These are phyloP conservation scores for Phenacoccus solenopsis DNA, from an alignment of 1,140 invertebrate species.

Conservation along the genomic window DNA sequence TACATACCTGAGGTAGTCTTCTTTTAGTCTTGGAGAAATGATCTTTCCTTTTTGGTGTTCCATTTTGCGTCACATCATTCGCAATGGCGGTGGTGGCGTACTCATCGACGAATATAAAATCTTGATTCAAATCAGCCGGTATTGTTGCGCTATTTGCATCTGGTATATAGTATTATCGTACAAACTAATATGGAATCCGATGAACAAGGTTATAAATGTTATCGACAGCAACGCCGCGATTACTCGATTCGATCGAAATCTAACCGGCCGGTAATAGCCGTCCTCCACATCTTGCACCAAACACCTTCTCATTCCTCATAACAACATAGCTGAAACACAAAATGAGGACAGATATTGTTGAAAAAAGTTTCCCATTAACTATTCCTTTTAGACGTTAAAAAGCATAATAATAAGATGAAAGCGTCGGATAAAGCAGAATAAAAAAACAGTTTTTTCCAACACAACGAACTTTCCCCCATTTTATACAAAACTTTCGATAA, in stretches of 20 bases:
- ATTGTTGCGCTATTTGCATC: background rate
- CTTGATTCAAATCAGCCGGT: background rate
- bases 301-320: constrained; percentile 11
- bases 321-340: background rate
- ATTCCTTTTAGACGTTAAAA: too few relatives aligned
- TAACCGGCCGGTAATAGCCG: constrained; percentile 14
- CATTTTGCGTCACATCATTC: background rate
- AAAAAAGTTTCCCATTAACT: background rate
- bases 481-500: too few relatives aligned
- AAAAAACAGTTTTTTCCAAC: too few relatives aligned
- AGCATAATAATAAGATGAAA: background rate
- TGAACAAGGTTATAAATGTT: background rate
- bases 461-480: too few relatives aligned
- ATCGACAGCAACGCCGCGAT: background rate
- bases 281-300: constrained; percentile 7
- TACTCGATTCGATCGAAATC: constrained; percentile 8
- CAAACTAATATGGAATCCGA: background rate
- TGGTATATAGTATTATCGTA: constrained; percentile 1
- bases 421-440: background rate
- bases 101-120: constrained; percentile 9
- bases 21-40: constrained; percentile 4
- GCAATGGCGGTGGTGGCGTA: background rate
- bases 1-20: constrained; percentile 1
- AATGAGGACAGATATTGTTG: background rate
- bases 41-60: background rate